Percentiles rank a stretch among this genome's conserved stretches.
phyloP scores from a whole-genome alignment of 2,797 vertebrate species.

The Poecilia velifera region DNA sequence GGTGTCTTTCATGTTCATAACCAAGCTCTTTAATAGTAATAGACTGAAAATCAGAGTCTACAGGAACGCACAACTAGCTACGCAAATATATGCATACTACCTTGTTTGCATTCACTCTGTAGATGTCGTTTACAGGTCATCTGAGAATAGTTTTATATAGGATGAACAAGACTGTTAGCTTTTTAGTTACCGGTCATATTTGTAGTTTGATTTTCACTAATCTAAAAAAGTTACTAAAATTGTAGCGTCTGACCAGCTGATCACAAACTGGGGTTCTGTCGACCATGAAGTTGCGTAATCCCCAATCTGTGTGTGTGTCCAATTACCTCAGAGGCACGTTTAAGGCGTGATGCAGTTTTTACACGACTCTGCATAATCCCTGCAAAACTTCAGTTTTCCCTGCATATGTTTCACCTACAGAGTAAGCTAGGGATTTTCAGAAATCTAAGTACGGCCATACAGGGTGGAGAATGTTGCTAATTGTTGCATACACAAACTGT shows the following conservation, averaged over 20 bases:
- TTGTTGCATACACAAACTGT: not conserved
- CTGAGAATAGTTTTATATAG: not conserved
- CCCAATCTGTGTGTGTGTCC: not conserved
- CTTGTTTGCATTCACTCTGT: not conserved
- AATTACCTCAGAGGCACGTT: not conserved
- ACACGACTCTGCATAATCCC: not conserved
- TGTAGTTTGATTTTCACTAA: not conserved
- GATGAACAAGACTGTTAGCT: not conserved
- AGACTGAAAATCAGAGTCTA: conserved; percentile 34
- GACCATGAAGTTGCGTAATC: not conserved
- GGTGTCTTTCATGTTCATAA: conserved; percentile 57
- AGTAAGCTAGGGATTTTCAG: not conserved
- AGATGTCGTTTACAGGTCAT: not conserved
- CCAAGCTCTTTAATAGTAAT: conserved; percentile 36
- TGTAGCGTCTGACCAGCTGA: not conserved
- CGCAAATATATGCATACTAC: not conserved
- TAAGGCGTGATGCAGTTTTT: not conserved
- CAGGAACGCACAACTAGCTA: conserved; percentile 33
- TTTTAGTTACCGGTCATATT: not conserved
- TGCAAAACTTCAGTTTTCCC: not conserved
- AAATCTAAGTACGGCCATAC: not conserved
- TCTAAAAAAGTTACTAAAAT: not conserved
- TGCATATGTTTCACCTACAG: not conserved
- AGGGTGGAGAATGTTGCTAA: not conserved
- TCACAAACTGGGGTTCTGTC: not conserved